Percentiles rank a stretch among this genome's conserved stretches.
phyloP scores from a whole-genome alignment of 1,140 invertebrate species.

The Lethrus apterus region DNA sequence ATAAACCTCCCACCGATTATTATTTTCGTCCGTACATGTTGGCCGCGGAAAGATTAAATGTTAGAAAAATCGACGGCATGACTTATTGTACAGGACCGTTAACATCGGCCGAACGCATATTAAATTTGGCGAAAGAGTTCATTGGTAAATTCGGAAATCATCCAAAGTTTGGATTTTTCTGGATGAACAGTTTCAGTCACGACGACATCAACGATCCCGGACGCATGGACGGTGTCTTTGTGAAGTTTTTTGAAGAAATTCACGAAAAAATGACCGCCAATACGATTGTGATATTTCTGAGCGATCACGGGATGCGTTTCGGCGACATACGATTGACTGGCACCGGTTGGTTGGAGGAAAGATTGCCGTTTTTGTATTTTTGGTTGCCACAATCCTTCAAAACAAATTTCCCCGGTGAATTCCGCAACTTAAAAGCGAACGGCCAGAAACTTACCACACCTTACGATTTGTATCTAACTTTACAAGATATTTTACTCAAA shows the following conservation, averaged over 20 bases:
- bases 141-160: slow-evolving; percentile 46
- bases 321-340: slow-evolving; percentile 62
- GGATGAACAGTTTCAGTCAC: slow-evolving; percentile 57
- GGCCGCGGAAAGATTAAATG: slow-evolving; percentile 47
- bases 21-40: slow-evolving; percentile 62
- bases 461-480: slow-evolving; percentile 65
- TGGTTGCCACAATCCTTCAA: slow-evolving; percentile 62
- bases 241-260: slow-evolving; percentile 44
- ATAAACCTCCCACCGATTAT: slow-evolving; percentile 63
- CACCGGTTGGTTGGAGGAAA: slow-evolving; percentile 75
- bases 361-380: slow-evolving; percentile 71
- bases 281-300: slow-evolving; percentile 61
- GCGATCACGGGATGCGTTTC: slow-evolving; percentile 80
- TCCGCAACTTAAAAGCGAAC: slow-evolving; percentile 56
- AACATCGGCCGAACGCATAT: slow-evolving; percentile 48
- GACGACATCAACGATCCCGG: slow-evolving; percentile 54
- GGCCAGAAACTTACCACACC: slow-evolving; percentile 57
- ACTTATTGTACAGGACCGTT: slow-evolving; percentile 48
- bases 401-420: slow-evolving; percentile 47
- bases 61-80: slow-evolving; percentile 35
- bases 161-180: slow-evolving; percentile 61
- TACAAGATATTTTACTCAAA: slow-evolving; percentile 42
- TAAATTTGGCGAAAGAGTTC: slow-evolving; percentile 54
- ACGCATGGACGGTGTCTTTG: slow-evolving; percentile 49
- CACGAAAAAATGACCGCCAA: slow-evolving; percentile 45